Base-by-base conservation (phyloP, 2,113 vertebrate genomes). In the Scatophagus argus region DNA sequence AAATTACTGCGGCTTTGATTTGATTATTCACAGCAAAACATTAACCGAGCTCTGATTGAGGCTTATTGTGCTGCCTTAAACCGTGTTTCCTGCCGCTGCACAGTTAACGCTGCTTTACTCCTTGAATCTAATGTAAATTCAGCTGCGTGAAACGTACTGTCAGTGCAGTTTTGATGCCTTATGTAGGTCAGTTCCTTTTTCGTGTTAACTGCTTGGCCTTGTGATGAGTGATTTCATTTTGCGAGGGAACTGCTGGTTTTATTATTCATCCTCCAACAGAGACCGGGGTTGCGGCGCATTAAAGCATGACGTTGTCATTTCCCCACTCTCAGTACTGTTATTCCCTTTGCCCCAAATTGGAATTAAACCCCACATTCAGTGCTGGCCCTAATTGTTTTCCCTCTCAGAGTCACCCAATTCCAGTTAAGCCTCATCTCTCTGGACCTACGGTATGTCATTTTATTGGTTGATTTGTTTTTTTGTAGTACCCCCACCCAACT, bases 151-250 rank as follows among this genome's bases (percentile, higher is more conserved):
- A 79, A 70, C 41, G 13, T 59, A 49, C 77, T 72, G 74, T 81
- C 71, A 61, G 83, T 65, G 77, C 80, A 23, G 38, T 79, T 74
- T 69, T 76, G 80, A 76, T 74, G 77, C 78, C 70, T 88, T 90
- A 93, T 92, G 86, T 93, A 91, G 93, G 92, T 91, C 91, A 91
- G 58, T 87, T 90, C 88, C 83, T 87, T 80, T 73, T 58, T 62
- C 14, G 75, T 39, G 19, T 81, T 85, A 83, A 58, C 87, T 49
- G 63, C 89, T 81, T 74, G 67, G 80, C 70, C 82, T 84, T 77
- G 77, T 83, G 86, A 90, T 90, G 87, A 92, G 72, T 83, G 81
- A 90, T 90, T 92, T 90, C 73, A 77, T 87, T 92, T 87, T 87
- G 79, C 25, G 21, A 73, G 77, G 65, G 68, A 90, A 87, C 43